Evolutionary conservation across 2,888 invertebrate genomes (phyloP).

Genomic region (Chorisops tibialis): DNA sequence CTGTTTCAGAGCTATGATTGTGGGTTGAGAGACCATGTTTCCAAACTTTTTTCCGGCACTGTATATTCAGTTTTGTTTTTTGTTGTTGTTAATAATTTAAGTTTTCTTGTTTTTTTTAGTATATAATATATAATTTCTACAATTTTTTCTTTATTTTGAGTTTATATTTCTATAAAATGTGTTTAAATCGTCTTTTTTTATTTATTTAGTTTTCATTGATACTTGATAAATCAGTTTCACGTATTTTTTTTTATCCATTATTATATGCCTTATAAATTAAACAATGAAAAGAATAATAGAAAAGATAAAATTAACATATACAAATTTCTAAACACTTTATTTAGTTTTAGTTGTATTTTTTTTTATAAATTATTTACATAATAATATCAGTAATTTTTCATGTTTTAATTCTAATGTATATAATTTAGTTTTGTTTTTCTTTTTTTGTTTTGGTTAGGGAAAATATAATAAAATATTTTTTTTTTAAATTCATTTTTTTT

Average conservation of each 20-base stretch:
- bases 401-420: not conserved
- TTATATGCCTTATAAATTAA: slow-evolving; percentile 1
- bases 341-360: not conserved
- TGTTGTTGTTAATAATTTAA: slow-evolving; percentile 14
- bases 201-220: slow-evolving; percentile 4
- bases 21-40: too few relatives aligned
- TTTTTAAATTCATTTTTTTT: not conserved
- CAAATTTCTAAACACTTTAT: not conserved
- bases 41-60: too few relatives aligned
- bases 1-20: too few relatives aligned
- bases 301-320: slow-evolving; percentile 9
- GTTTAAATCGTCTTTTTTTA: not conserved
- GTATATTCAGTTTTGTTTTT: not conserved
- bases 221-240: slow-evolving; percentile 13
- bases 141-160: slow-evolving; percentile 9
- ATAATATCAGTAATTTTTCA: slow-evolving; percentile 2
- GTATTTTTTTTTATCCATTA: not conserved
- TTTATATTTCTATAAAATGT: slow-evolving; percentile 21
- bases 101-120: slow-evolving; percentile 8
- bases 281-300: not conserved
- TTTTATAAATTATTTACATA: slow-evolving; percentile 23
- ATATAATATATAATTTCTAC: slow-evolving; percentile 26
- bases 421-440: not conserved
- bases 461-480: slow-evolving; percentile 6
- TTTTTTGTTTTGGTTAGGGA: not conserved